phyloP scores from a whole-genome alignment of 2,888 invertebrate species.

The Agrilus cyanescens region DNA sequence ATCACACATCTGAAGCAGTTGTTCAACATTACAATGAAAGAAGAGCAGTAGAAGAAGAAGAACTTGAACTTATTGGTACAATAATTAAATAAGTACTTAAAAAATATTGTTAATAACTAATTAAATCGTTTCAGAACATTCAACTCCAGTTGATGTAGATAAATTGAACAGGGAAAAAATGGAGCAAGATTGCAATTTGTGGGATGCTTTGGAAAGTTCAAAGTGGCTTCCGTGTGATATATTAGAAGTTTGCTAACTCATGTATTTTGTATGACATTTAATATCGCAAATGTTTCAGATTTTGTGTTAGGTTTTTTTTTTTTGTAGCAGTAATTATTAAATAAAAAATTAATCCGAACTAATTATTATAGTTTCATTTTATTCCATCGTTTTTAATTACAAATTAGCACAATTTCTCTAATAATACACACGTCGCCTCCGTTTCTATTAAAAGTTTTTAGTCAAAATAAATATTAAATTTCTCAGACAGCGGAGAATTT shows the following conservation, averaged over 20 bases:
- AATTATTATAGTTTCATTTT: no score
- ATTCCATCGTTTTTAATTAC: no score
- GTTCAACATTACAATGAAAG: slow-evolving; percentile 22
- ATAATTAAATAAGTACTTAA: slow-evolving; percentile 2
- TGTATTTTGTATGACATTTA: no score
- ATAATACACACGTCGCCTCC: no score
- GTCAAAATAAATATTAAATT: no score
- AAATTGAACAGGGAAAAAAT: slow-evolving; percentile 64
- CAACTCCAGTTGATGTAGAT: slow-evolving; percentile 59
- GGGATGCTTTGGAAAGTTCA: slow-evolving; percentile 72
- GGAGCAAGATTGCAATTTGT: slow-evolving; percentile 63
- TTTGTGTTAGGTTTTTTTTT: no score
- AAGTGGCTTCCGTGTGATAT: slow-evolving; percentile 74
- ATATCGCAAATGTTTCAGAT: no score
- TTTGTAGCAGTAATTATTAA: no score
- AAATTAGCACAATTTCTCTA: no score
- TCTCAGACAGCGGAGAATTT: no score
- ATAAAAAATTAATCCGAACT: no score
- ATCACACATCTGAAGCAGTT: slow-evolving; percentile 22
- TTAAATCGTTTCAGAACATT: slow-evolving; percentile 51
- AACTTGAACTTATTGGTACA: slow-evolving; percentile 62
- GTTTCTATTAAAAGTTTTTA: no score
- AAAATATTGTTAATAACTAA: slow-evolving; percentile 2
- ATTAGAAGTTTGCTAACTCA: slow-evolving; percentile 46
- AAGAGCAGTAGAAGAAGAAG: slow-evolving; percentile 41